Evolutionary conservation across 2,888 invertebrate genomes (phyloP), one percentile per base, ranked within the genome.

Genomic region (Apantesis nais): DNA sequence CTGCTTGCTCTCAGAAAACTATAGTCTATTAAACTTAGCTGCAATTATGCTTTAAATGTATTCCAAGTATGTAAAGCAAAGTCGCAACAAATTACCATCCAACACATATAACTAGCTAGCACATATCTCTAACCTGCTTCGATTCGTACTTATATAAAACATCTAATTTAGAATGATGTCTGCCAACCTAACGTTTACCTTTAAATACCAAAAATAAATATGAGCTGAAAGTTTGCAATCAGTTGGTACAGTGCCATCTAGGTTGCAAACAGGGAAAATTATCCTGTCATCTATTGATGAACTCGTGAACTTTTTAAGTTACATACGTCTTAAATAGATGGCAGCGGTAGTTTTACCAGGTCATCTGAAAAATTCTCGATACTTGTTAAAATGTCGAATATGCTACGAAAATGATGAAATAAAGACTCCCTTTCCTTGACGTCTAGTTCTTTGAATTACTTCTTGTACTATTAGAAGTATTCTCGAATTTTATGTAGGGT

Each of bases 151-250:
- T 78, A 81, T 82, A 77, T 84, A 83, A 86, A 83, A 77, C 76
- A 76, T 72, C 77, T 83, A 82, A 83, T 82, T 83, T 75, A 72
- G 79, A 83, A 83, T 83, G 76, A 83, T 85, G 85, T 78, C 83
- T 84, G 85, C 81, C 80, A 85, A 84, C 79, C 68, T 74, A 71
- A 74, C 65, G 79, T 87, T 89, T 89, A 87, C 88, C 86, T 87
- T 90, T 86, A 85, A 85, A 78, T 72, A 86, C 90, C 88, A 90
- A 92, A 93, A 93, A 93, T 93, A 93, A 92, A 92, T 86, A 85
- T 86, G 88, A 88, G 87, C 83, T 78, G 85, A 78, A 65, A 65
- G 81, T 82, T 76, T 78, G 74, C 67, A 71, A 67, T 55, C 75
- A 66, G 34, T 39, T 65, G 34, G 34, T 16, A n/a, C 62, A 81